A percentile compares a stretch with the other conserved stretches of the same genome.
Conservation (phyloP, 2,888 invertebrate species). For the Leucania comma region DNA sequence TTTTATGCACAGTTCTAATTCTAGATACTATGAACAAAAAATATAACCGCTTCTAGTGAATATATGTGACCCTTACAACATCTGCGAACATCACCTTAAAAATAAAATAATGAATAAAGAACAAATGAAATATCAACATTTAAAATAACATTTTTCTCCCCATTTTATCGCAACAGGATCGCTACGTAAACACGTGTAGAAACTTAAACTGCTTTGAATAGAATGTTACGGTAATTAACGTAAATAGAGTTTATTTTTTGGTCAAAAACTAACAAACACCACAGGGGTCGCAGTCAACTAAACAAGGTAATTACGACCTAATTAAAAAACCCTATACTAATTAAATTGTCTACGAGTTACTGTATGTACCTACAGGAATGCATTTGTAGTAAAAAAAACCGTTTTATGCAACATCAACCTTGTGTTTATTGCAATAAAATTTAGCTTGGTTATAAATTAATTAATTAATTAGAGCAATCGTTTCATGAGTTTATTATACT, state of each 20-base stretch:
- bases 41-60: neutral
- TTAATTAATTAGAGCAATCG: too few species aligned
- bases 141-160: conserved; percentile 12
- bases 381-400: conserved; percentile 34
- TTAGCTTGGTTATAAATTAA: neutral
- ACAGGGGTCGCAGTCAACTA: conserved; percentile 63
- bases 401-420: conserved; percentile 29
- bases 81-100: neutral
- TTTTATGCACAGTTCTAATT: neutral
- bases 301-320: conserved; percentile 73
- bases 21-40: neutral
- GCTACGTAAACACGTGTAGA: conserved; percentile 58
- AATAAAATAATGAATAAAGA: neutral
- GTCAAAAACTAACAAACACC: conserved; percentile 62
- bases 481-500: neutral
- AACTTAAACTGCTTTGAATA: conserved; percentile 63
- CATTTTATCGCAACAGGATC: conserved; percentile 46
- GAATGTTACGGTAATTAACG: conserved; percentile 59
- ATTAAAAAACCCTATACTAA: conserved; percentile 75
- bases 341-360: conserved; percentile 71
- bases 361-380: conserved; percentile 36
- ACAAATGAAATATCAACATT: conserved; percentile 28
- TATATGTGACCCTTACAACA: neutral
- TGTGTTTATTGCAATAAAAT: conserved; percentile 10
- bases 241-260: conserved; percentile 60